These are phyloP conservation scores for Leucozona laternaria DNA, from an alignment of 2,888 invertebrate species.

Conservation along the genomic window DNA sequence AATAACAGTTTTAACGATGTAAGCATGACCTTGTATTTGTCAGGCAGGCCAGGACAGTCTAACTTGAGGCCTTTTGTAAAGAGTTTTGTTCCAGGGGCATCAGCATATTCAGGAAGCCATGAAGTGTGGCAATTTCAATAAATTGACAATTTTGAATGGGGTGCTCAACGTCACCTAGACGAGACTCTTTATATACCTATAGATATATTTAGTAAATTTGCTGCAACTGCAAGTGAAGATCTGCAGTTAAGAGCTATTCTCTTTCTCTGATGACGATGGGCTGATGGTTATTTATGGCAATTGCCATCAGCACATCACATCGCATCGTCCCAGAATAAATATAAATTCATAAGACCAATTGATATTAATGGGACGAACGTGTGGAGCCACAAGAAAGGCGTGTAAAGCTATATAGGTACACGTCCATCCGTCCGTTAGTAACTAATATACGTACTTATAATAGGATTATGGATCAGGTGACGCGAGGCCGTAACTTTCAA, in stretches of 20 bases:
- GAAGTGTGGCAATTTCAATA: constrained; percentile 50
- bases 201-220: neutral
- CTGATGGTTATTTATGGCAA: constrained; percentile 60
- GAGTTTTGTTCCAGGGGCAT: neutral
- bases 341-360: constrained; percentile 70
- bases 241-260: constrained; percentile 39
- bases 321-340: constrained; percentile 42
- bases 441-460: constrained; percentile 63
- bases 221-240: constrained; percentile 24
- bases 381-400: constrained; percentile 38
- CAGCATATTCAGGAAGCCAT: constrained; percentile 32
- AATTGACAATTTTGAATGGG: constrained; percentile 42
- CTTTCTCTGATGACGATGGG: neutral
- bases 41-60: neutral
- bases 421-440: neutral
- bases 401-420: neutral
- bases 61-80: constrained; percentile 6
- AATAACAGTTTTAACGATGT: constrained; percentile 56
- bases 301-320: constrained; percentile 54
- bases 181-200: neutral
- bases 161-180: constrained; percentile 33
- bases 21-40: constrained; percentile 59
- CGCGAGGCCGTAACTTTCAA: constrained; percentile 72
- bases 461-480: constrained; percentile 73
- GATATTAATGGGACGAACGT: constrained; percentile 67